Percentiles rank a stretch among this genome's conserved stretches.
Conservation (phyloP, 2,797 vertebrate genomes). For the Halcyon leucocephala region DNA sequence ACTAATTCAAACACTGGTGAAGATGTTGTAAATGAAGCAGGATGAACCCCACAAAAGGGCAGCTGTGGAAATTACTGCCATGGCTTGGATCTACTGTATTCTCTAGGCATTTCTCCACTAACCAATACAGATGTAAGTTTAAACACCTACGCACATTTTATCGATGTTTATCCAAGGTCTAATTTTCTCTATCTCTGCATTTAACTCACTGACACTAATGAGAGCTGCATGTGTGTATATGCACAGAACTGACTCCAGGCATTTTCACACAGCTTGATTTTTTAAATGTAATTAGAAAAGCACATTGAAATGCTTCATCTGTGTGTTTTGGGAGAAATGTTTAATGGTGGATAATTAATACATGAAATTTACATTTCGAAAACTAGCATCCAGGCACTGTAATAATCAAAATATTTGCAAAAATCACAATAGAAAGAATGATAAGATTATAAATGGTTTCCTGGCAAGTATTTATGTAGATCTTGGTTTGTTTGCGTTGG, state of each 20-base stretch:
- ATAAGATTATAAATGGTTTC: not conserved
- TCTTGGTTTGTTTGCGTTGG: not conserved
- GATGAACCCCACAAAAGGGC: not conserved
- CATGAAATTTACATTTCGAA: slow-evolving; percentile 28
- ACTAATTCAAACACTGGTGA: not conserved
- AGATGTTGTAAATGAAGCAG: not conserved
- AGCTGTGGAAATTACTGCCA: not conserved
- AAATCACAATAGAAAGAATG: not conserved
- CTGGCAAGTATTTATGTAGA: not conserved
- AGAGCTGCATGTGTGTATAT: not conserved
- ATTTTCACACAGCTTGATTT: not conserved
- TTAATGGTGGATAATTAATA: slow-evolving; percentile 34
- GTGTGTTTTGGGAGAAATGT: not conserved
- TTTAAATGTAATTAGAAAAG: slow-evolving; percentile 22
- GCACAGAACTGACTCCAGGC: not conserved
- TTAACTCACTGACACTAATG: not conserved
- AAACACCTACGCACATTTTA: not conserved
- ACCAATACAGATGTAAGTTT: not conserved
- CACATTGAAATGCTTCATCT: slow-evolving; percentile 11
- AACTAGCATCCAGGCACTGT: not conserved
- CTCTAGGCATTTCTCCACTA: not conserved
- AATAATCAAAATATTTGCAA: slow-evolving; percentile 52
- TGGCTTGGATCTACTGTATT: not conserved
- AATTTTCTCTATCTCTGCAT: not conserved
- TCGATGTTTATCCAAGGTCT: not conserved